Evolutionary conservation across 2,888 invertebrate species (phyloP), one percentile per base, ranked within the genome.

Genomic region (Mesorhabditis sp.): DNA sequence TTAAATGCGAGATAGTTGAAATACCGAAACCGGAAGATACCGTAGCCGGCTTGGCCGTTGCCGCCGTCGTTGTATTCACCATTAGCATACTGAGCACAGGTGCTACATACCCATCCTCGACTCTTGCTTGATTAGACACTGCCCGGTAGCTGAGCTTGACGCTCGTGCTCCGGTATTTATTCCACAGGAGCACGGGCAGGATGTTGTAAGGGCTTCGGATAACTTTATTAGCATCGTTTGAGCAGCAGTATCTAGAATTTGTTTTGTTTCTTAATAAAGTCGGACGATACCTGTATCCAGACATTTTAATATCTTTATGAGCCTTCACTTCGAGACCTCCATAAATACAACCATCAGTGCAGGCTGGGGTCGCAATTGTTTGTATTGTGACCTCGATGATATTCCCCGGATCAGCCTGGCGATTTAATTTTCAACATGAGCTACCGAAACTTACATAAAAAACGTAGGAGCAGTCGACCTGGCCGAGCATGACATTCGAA

Each of bases 281-380:
- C n/a, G 10, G 58, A 2, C 10, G n/a, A 6, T 4, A 78, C 79
- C 80, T 69, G 44, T 76, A 78, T 41, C 80, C 80, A 4, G 78
- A 76, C 62, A 74, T 50, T 6, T 73, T 76, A 63, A 73, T 76
- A 67, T 80, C 75, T 28, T 72, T 70, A 42, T 76, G 45, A 6
- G 75, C 72, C 67, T 83, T 83, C n/a, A 83, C 72, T 65, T 83
- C 82, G 28, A 79, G 70, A 41, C 82, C 83, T 58, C 80, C 80
- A 68, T 82, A 83, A 43, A 81, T 76, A 62, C 82, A 82, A 15
- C 82, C 82, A 61, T 76, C 76, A 42, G 74, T 76, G 4, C 74
- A 74, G 15, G 76, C 75, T 3, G 80, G 75, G 45, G 76, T 73
- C 15, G 65, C 71, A 45, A 77, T 67, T 6, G 70, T 68, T 43